phyloP scores from a whole-genome alignment of 2,113 vertebrate genomes.

The Origma solitaria region DNA sequence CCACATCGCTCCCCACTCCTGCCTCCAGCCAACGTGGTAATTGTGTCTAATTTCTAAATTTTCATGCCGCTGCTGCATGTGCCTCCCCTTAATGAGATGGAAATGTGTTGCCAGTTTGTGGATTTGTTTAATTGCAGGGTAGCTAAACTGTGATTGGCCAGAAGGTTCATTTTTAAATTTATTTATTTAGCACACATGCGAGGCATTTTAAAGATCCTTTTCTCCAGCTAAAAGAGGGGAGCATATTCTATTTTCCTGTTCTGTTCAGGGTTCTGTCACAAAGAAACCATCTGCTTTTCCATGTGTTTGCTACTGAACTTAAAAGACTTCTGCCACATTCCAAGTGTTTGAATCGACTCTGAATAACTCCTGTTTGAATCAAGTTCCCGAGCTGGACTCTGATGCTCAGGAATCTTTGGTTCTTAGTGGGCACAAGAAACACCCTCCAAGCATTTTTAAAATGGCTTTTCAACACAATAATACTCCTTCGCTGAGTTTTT shows the following conservation, averaged over 20 bases:
- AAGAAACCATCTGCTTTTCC: not conserved
- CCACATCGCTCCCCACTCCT: not conserved
- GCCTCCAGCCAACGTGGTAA: slow-evolving; percentile 69
- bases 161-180: slow-evolving; percentile 69
- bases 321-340: not conserved
- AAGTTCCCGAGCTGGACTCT: not conserved
- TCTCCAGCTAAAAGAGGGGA: not conserved
- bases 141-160: slow-evolving; percentile 68
- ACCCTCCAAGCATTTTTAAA: not conserved
- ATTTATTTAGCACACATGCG: slow-evolving; percentile 59
- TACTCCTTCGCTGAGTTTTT: not conserved
- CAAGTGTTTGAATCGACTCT: not conserved
- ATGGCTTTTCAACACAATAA: not conserved
- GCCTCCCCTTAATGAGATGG: slow-evolving; percentile 75
- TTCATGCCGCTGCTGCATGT: slow-evolving; percentile 71
- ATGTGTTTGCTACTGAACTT: not conserved
- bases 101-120: slow-evolving; percentile 71
- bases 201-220: slow-evolving; percentile 32
- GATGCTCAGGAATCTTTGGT: not conserved
- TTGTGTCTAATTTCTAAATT: slow-evolving; percentile 79
- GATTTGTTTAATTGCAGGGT: slow-evolving; percentile 79
- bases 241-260: not conserved
- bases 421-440: not conserved
- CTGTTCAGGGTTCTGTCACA: not conserved
- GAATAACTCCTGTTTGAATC: not conserved